Conservation (phyloP, 2,888 invertebrate genomes). For the Tillus elongatus region DNA sequence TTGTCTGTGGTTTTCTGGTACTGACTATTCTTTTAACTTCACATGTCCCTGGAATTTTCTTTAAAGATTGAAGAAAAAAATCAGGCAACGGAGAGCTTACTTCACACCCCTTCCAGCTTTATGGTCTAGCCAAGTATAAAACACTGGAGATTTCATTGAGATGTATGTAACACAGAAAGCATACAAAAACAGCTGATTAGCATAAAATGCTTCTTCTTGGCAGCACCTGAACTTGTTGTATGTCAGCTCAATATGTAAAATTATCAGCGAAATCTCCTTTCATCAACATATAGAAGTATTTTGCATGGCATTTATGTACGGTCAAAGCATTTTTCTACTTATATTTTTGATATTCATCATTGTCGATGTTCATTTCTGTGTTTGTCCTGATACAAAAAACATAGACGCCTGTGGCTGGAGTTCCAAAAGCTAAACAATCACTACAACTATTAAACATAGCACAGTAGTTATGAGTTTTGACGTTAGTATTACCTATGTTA, state of each 20-base stretch:
- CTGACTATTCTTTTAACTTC: conserved; percentile 17
- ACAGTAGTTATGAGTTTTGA: too few relatives aligned
- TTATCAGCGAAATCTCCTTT: neutral
- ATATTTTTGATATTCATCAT: neutral
- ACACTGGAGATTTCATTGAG: conserved; percentile 2
- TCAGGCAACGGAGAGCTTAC: too few relatives aligned
- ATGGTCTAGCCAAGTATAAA: conserved; percentile 2
- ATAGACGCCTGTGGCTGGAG: conserved; percentile 2
- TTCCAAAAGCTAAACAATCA: neutral
- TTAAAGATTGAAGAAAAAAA: conserved; percentile 18
- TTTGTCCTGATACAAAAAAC: neutral
- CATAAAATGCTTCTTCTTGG: conserved; percentile 4
- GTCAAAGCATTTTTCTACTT: neutral
- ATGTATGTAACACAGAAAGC: conserved; percentile 1
- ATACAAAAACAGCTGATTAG: neutral
- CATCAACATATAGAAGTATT: conserved; percentile 1
- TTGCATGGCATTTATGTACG: neutral
- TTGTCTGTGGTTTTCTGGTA: neutral
- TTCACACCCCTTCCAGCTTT: neutral
- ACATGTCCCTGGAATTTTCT: conserved; percentile 20
- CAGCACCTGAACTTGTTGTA: neutral
- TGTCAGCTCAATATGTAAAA: neutral
- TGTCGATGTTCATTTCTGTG: neutral
- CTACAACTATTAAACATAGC: too few relatives aligned
- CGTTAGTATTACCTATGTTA: neutral